Percentiles rank a stretch among this genome's conserved stretches.
phyloP scores from a whole-genome alignment of 2,797 vertebrate species.

The Ciconia nigra region DNA sequence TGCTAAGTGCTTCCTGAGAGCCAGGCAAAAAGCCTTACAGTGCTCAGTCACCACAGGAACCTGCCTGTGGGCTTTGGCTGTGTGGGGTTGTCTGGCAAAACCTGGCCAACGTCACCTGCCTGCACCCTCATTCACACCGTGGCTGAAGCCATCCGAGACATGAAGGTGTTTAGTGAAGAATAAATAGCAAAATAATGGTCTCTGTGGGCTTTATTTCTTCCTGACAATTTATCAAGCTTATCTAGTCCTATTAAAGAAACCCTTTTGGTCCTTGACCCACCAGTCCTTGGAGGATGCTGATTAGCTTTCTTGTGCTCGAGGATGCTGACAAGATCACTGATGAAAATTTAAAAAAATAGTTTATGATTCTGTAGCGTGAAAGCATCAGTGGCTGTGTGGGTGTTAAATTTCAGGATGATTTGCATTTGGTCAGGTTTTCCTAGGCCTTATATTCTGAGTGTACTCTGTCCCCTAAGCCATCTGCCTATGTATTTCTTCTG shows the following conservation, averaged over 20 bases:
- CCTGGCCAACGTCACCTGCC: not conserved
- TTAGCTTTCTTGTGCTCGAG: not conserved
- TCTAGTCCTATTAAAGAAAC: not conserved
- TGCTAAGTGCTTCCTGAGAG: not conserved
- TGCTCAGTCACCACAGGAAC: slow-evolving; percentile 3
- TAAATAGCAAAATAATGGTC: not conserved
- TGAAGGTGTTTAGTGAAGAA: not conserved
- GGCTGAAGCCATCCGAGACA: not conserved
- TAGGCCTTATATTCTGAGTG: not conserved
- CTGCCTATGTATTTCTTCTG: not conserved
- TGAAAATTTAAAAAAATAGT: not conserved
- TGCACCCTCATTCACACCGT: not conserved
- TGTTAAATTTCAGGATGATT: not conserved
- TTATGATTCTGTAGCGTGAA: not conserved
- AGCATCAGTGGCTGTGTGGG: not conserved
- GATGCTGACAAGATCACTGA: not conserved
- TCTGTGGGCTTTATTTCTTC: not conserved
- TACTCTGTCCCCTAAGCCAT: not conserved
- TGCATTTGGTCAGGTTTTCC: not conserved
- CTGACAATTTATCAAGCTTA: not conserved
- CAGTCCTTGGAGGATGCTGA: not conserved
- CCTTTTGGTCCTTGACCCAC: not conserved
- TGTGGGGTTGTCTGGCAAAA: not conserved
- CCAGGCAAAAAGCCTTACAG: not conserved
- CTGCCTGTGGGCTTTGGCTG: not conserved